A percentile compares a stretch with the other conserved stretches of the same genome.
These are phyloP conservation scores for Tenualosa ilisha DNA, from an alignment of 2,797 vertebrate species.

Conservation along the genomic window DNA sequence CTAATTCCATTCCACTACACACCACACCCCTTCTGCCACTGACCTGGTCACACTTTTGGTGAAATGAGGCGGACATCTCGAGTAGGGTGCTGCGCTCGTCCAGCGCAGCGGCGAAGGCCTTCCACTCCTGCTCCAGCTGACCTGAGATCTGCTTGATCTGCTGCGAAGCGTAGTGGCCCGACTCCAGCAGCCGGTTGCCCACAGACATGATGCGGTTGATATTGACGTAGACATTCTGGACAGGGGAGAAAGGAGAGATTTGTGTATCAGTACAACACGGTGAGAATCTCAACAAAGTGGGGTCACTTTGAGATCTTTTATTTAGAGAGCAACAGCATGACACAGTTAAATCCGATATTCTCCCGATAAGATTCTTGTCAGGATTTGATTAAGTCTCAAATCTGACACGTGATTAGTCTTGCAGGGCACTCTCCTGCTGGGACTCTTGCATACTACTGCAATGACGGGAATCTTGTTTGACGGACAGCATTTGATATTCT, in stretches of 20 bases:
- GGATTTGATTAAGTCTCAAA: too few relatives aligned
- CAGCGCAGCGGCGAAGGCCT: slow-evolving; percentile 93
- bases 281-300: neutral
- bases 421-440: neutral
- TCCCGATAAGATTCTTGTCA: too few relatives aligned
- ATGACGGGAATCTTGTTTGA: too few relatives aligned
- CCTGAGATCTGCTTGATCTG: slow-evolving; percentile 97
- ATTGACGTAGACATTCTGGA: slow-evolving; percentile 96
- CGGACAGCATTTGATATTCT: neutral
- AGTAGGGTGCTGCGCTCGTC: slow-evolving; percentile 95
- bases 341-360: neutral
- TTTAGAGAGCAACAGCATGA: too few relatives aligned
- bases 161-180: slow-evolving; percentile 95
- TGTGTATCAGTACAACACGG: neutral
- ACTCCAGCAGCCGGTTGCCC: slow-evolving; percentile 93
- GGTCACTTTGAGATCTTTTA: too few relatives aligned
- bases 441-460: neutral
- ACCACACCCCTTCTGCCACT: slow-evolving; percentile 39
- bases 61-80: slow-evolving; percentile 96
- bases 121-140: slow-evolving; percentile 98
- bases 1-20: neutral
- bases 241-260: neutral
- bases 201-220: slow-evolving; percentile 99
- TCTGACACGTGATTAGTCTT: neutral
- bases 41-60: slow-evolving; percentile 98